Conservation (phyloP, 2,888 invertebrate species). For the Limnephilus lunatus region DNA sequence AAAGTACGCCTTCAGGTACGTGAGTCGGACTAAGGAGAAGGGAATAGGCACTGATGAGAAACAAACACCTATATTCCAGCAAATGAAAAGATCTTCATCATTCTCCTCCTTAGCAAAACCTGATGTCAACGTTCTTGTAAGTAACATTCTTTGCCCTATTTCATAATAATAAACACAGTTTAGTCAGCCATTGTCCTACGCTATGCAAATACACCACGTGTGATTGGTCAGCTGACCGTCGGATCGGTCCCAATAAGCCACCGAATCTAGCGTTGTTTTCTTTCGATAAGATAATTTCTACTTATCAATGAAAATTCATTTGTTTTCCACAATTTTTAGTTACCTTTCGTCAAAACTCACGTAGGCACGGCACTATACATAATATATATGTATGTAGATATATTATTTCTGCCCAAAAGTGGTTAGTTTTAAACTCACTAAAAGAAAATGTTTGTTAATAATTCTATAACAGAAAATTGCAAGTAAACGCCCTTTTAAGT, state of each 20-base stretch:
- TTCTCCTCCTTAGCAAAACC: background rate
- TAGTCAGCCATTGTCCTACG: background rate
- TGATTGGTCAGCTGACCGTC: background rate
- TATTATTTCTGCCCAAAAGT: background rate
- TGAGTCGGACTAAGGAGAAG: conserved; percentile 39
- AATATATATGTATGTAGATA: no score
- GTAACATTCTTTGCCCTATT: background rate
- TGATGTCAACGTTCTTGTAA: conserved; percentile 34
- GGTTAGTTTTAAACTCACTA: background rate
- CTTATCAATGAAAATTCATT: background rate
- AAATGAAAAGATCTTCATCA: conserved; percentile 41
- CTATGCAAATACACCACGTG: background rate
- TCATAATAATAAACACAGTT: background rate
- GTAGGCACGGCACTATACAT: background rate
- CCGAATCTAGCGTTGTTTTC: background rate
- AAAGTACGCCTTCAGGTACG: conserved; percentile 34
- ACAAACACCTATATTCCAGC: background rate
- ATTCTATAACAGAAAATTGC: background rate
- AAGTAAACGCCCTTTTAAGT: background rate
- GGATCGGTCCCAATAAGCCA: background rate
- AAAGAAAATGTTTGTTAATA: background rate
- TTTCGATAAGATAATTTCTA: background rate
- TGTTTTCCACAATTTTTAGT: background rate
- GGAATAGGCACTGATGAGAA: conserved; percentile 23
- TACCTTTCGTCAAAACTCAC: background rate